Base-by-base conservation (phyloP, 1,140 invertebrate genomes). In the Andricus grossulariae region DNA sequence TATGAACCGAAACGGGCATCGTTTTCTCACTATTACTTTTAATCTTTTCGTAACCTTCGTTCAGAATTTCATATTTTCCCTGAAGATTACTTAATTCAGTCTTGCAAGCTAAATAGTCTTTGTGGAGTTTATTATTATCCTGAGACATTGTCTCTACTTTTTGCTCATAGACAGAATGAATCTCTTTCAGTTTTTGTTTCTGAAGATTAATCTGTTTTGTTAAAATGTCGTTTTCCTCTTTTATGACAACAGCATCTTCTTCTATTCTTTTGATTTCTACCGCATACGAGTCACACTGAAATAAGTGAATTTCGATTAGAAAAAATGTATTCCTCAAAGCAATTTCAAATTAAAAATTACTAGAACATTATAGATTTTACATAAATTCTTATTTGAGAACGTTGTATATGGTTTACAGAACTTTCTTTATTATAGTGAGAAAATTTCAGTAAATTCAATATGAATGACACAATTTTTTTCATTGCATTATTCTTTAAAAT, bases 161-260 rank as follows among this genome's bases (percentile, higher is more conserved):
- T 72, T 92, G 89, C 77, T 94, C 93, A 81, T 94, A 94, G 50
- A 92, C 86, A 15, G 91, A 91, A 84, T 93, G 91, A 50, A 94
- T 91, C 79, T 94, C 93, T 55, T 93, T 89, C 8, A 94, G 83
- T 83, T 94, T 95, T 79, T 94, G 92, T 78, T 94, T 93, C 55
- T 92, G 89, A 71, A 92, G 74, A 72, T 86, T 84, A 0, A 88
- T 85, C 80, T 93, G 91, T 76, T 90, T 91, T 18, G 85, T 87
- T 75, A 94, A 82, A 6, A 93, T 85, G 86, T 93, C 92, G 83
- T 93, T 94, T 82, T 94, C 92, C 76, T 94, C 92, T 86, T 93
- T 94, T 16, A 91, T 87, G 54, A 92, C 87, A 71, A 92, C 89
- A 71, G 93, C 91, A 85, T 95, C 94, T 13, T 92, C 89, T 52